phyloP scores from a whole-genome alignment of 2,888 invertebrate genomes.

The Eupithecia dodoneata region DNA sequence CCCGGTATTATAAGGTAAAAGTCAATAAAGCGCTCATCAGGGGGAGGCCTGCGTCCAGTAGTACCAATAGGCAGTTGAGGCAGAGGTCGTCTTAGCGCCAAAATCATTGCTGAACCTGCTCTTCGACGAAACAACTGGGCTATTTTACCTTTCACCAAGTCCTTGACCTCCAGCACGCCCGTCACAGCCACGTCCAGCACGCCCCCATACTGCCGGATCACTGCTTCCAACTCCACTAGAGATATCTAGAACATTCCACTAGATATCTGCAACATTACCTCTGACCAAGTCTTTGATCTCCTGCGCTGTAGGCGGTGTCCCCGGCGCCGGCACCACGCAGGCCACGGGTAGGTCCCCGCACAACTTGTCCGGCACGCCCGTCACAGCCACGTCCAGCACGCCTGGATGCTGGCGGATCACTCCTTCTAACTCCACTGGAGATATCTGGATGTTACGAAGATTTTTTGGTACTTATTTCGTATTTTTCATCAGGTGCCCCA shows the following conservation, averaged over 20 bases:
- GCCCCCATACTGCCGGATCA: constrained; percentile 32
- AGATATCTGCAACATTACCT: background rate
- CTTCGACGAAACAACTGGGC: background rate
- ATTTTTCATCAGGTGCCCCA: background rate
- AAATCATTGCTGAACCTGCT: background rate
- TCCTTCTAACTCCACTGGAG: constrained; percentile 58
- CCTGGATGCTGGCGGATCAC: constrained; percentile 59
- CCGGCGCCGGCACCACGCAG: constrained; percentile 52
- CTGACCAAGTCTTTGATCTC: constrained; percentile 59
- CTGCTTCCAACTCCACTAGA: background rate
- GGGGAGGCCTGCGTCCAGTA: no score
- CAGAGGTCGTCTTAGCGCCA: background rate
- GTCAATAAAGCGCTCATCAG: no score
- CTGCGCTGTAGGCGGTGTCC: constrained; percentile 48
- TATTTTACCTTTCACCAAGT: constrained; percentile 46
- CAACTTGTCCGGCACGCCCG: constrained; percentile 54
- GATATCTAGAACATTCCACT: background rate
- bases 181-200: constrained; percentile 34
- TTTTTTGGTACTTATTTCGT: background rate
- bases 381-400: constrained; percentile 59
- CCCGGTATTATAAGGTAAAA: no score
- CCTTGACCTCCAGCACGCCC: constrained; percentile 41
- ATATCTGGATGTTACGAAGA: constrained; percentile 48
- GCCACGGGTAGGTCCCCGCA: constrained; percentile 60
- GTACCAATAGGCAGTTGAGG: no score